phyloP scores from a whole-genome alignment of 2,797 vertebrate genomes.

The Neoniphon sammara region DNA sequence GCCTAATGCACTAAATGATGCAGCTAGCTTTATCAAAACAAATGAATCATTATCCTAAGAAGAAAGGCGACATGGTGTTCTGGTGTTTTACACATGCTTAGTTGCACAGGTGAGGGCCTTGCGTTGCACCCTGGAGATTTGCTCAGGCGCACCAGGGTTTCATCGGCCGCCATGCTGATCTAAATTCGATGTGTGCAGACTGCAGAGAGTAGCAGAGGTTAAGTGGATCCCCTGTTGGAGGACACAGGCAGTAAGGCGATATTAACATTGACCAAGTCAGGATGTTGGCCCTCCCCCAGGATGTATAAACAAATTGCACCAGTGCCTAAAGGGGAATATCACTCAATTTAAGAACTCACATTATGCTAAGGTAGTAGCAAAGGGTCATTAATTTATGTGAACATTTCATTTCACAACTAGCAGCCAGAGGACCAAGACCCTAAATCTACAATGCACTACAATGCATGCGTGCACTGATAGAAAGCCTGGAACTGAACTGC shows the following conservation, averaged over 20 bases:
- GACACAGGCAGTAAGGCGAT: slow-evolving; percentile 11
- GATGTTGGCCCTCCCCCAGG: slow-evolving; percentile 6
- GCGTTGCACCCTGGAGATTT: slow-evolving; percentile 11
- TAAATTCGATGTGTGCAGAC: slow-evolving; percentile 2
- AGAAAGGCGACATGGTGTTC: slow-evolving; percentile 3
- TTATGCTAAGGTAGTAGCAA: not conserved
- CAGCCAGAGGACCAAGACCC: too few relatives aligned
- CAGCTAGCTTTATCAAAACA: slow-evolving; percentile 24
- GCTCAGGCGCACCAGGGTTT: not conserved
- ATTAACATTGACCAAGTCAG: slow-evolving; percentile 24
- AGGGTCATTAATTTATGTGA: not conserved
- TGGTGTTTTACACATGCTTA: slow-evolving; percentile 19
- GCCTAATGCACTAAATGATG: slow-evolving; percentile 28
- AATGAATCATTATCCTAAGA: slow-evolving; percentile 22
- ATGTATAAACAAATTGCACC: not conserved
- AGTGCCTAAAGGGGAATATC: not conserved
- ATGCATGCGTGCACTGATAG: too few relatives aligned
- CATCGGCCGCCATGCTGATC: slow-evolving; percentile 13
- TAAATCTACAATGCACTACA: too few relatives aligned
- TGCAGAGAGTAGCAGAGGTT: slow-evolving; percentile 27
- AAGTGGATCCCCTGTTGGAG: slow-evolving; percentile 8
- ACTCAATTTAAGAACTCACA: not conserved
- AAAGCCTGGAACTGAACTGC: too few relatives aligned
- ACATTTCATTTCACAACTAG: not conserved
- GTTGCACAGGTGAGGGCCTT: slow-evolving; percentile 12